Evolutionary conservation across 1,140 invertebrate species (phyloP), one percentile per base, ranked within the genome.

Genomic region (Gryon sp.): DNA sequence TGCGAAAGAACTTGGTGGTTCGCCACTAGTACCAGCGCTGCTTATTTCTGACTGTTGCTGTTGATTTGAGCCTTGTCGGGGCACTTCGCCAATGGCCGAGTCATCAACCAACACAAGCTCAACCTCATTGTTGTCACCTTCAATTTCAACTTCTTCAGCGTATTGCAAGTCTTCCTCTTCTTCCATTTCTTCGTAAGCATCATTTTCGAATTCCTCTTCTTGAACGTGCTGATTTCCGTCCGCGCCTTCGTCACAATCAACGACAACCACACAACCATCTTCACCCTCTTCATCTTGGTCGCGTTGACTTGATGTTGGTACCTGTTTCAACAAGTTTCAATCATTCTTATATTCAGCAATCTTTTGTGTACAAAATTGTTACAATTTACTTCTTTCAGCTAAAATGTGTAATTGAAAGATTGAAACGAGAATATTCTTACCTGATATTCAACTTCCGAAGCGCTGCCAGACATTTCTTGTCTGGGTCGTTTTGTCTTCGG

Each of bases 201-300:
- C 90, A 66, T 89, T 90, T 45, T 91, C 86, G 41, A 86, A 88
- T 65, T 90, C 92, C 63, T 91, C 90, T 63, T 92, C 92, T 59
- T 90, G 90, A n/a, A 87, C 85, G 30, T 88, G 85, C 66, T 91
- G 90, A 26, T 89, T 89, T 1, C 89, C 88, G 5, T 90, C 90
- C 45, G 90, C 90, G 11, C 90, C 89, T 63, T 91, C 90, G 63
- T 92, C 90, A 9, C 93, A 92, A 53, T 91, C 91, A 11, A 92
- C 92, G 28, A 92, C 91, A 52, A 94, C 93, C 16, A 93, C 92
- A 15, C 94, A 93, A 11, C 94, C 92, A 11, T 95, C 92, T 18
- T 94, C 92, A 40, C 91, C 90, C 69, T 95, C 94, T 84, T 95
- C 93, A 74, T 94, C 93, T 78, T 95, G 94, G 83, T 95, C 94